Conservation (phyloP, 2,113 vertebrate genomes). For the Melanocharis versteri region DNA sequence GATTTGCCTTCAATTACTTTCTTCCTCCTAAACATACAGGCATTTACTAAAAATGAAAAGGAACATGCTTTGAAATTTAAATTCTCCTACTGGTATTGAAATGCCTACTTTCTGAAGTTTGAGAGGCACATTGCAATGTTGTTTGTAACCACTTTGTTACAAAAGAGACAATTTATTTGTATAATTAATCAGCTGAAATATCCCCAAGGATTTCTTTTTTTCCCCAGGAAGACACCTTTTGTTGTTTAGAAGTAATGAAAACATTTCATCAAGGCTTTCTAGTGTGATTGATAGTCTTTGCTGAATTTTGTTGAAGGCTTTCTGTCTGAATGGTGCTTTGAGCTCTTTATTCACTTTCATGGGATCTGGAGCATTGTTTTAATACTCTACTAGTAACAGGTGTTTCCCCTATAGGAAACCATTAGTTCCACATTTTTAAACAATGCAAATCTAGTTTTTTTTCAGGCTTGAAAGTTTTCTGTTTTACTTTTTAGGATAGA, state of each 20-base stretch:
- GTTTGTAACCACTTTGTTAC: conserved; percentile 12
- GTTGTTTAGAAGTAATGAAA: conserved; percentile 56
- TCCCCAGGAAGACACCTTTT: not conserved
- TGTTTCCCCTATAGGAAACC: conserved; percentile 44
- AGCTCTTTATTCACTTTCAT: conserved; percentile 55
- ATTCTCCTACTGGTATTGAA: not conserved
- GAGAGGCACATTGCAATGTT: not conserved
- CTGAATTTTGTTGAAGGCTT: conserved; percentile 41
- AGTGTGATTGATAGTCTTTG: conserved; percentile 49
- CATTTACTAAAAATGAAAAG: not conserved
- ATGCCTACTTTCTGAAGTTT: not conserved
- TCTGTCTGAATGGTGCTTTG: conserved; percentile 49
- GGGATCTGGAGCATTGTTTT: conserved; percentile 32
- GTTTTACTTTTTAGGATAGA: not conserved
- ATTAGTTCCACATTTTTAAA: conserved; percentile 45
- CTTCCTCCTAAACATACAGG: not conserved
- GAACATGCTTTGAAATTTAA: conserved; percentile 27
- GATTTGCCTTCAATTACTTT: not conserved
- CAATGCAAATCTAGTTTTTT: conserved; percentile 34
- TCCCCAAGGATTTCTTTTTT: not conserved
- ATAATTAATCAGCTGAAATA: conserved; percentile 64
- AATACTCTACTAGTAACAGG: conserved; percentile 47
- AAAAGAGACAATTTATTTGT: conserved; percentile 54
- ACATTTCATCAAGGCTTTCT: conserved; percentile 42
- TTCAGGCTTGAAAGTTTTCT: not conserved